Conservation (phyloP, 1,140 invertebrate species). For the Pseudomyrmex flavicornis region DNA sequence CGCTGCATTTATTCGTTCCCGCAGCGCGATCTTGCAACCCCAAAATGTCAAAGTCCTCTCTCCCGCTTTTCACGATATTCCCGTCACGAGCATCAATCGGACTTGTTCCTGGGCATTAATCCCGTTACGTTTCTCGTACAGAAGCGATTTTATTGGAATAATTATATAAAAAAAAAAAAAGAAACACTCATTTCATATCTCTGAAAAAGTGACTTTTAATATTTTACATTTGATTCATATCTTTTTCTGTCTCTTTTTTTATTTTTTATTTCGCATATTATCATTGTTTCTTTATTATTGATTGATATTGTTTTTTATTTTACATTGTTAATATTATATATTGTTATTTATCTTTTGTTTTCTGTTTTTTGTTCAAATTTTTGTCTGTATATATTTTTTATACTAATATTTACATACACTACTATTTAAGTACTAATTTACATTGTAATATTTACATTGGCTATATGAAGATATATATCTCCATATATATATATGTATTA, state of each 20-base stretch:
- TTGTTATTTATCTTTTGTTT: too few relatives aligned
- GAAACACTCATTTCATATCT: not conserved
- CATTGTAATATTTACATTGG: too few relatives aligned
- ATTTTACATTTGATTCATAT: not conserved
- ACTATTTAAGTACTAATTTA: too few relatives aligned
- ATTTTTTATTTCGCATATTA: not conserved
- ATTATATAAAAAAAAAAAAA: conserved; percentile 26
- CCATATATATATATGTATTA: too few relatives aligned
- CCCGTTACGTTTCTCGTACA: not conserved
- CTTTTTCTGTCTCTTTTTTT: too few relatives aligned
- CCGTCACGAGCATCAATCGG: conserved; percentile 35
- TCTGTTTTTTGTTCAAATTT: too few relatives aligned
- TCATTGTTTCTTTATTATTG: not conserved
- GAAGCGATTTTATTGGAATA: conserved; percentile 12
- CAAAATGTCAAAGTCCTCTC: conserved; percentile 22
- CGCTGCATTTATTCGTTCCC: conserved; percentile 18
- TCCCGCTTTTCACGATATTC: conserved; percentile 12
- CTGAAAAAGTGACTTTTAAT: not conserved
- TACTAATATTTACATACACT: too few relatives aligned
- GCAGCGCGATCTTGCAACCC: conserved; percentile 34
- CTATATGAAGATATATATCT: too few relatives aligned
- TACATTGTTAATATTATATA: too few relatives aligned
- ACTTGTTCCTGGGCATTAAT: conserved; percentile 33
- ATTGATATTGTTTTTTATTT: too few relatives aligned
- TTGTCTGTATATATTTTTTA: too few relatives aligned